phyloP scores from a whole-genome alignment of 2,797 vertebrate species.

The Semotilus atromaculatus region DNA sequence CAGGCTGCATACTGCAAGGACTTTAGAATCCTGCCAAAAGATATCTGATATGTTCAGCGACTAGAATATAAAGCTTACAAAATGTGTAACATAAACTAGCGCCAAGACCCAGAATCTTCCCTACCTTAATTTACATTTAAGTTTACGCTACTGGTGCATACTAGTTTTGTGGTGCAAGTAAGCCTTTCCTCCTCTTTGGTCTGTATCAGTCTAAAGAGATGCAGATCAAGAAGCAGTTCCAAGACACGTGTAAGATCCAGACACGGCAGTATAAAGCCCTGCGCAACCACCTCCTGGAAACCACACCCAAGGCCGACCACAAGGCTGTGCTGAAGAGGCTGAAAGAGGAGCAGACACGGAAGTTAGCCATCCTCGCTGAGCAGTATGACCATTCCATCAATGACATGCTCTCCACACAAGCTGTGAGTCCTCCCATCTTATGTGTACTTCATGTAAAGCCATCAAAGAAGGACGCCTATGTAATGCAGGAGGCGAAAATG shows the following conservation, averaged over 20 bases:
- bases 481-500: background rate
- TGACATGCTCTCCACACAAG: slow-evolving; percentile 98
- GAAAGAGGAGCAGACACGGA: slow-evolving; percentile 98
- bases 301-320: slow-evolving; percentile 95
- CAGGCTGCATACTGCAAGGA: no score
- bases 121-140: no score
- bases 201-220: slow-evolving; percentile 91
- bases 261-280: slow-evolving; percentile 98
- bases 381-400: slow-evolving; percentile 99
- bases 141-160: no score
- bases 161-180: background rate
- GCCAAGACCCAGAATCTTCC: no score
- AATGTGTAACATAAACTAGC: no score
- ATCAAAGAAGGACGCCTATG: background rate
- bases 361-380: slow-evolving; percentile 97
- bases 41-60: no score
- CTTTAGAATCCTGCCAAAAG: no score
- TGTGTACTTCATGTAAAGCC: background rate
- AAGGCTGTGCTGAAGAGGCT: slow-evolving; percentile 97
- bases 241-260: slow-evolving; percentile 99
- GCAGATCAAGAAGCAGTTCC: slow-evolving; percentile 99
- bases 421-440: slow-evolving; percentile 79
- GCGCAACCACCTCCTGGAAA: slow-evolving; percentile 96
- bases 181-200: slow-evolving; percentile 4
- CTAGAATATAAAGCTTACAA: no score